Evolutionary conservation across 1,140 invertebrate genomes (phyloP), one percentile per base, ranked within the genome.

Genomic region (Drosophila kepulauana): DNA sequence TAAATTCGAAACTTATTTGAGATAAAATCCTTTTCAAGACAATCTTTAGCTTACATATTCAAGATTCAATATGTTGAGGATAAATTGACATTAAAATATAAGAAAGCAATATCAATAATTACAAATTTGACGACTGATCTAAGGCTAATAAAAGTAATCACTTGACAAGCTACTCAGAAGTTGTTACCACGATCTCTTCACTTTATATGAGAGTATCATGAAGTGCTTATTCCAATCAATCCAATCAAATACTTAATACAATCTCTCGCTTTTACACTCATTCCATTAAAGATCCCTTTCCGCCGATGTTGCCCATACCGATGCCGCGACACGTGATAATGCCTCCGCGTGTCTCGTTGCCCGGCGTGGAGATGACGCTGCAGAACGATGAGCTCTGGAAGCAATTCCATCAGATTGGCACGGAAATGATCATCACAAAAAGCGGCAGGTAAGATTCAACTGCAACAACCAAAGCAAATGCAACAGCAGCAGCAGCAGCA

Each of bases 401-500:
- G 87, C 96, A 98, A 87, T 99, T 99, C 93, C 96, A 99, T 93
- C 96, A 97, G 81, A 94, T 99, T 74, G 97, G 98, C 66, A 99
- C 98, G 0, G 98, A 99, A 93, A 99, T 99, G 99, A 99, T 99
- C 92, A 99, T 99, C 93, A 99, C 98, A n/a, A 99, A 99, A 94
- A 97, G 97, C 51, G 98, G 98, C 93, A 96, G 98, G 98, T 99
- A 88, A 75, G 78, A 54, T 11, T 16, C 33, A 30, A 54, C 20
- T 20, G 20, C 25, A 63, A 10, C 7, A 46, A 10, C 20, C 20
- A 25, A 25, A 25, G 20, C 20, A 25, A 25, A 25, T 25, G 20
- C 28, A 15, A 8, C 52, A 65, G 25, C 51, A 13, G 5, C 30
- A 56, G 11, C 15, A 25, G 7, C 10, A 15, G 7, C 25, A 13